Percentiles rank a stretch among this genome's conserved stretches.
Evolutionary conservation across 1,140 invertebrate genomes (phyloP).

Genomic region (Wasmannia auropunctata): DNA sequence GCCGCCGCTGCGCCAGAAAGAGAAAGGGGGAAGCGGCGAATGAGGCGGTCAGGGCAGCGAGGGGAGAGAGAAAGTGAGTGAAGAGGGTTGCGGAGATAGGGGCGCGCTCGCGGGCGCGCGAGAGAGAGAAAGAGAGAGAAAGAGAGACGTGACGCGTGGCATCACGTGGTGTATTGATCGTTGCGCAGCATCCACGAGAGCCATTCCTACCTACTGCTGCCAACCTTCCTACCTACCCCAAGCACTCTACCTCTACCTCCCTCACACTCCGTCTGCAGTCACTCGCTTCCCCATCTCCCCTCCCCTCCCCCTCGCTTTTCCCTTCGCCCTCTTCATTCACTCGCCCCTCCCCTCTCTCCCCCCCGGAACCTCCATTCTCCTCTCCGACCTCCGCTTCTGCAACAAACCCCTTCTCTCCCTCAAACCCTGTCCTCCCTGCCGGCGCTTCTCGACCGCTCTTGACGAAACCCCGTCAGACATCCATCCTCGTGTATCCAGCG

Average conservation of each 20-base stretch:
- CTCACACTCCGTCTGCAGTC: conserved; percentile 48
- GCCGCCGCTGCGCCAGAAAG: not conserved
- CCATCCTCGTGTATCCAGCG: conserved; percentile 78
- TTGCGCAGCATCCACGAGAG: conserved; percentile 81
- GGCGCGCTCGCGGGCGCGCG: not conserved
- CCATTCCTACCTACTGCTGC: conserved; percentile 77
- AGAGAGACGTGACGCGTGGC: conserved; percentile 78
- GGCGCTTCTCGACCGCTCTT: conserved; percentile 69
- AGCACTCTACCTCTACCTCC: conserved; percentile 71
- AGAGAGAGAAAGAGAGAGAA: not conserved
- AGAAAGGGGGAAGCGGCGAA: conserved; percentile 3
- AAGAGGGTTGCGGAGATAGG: conserved; percentile 3
- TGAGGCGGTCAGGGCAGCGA: not conserved
- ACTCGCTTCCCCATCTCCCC: conserved; percentile 26
- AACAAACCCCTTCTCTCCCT: conserved; percentile 69
- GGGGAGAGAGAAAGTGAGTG: conserved; percentile 49
- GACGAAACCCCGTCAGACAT: conserved; percentile 78
- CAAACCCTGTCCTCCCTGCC: conserved; percentile 50
- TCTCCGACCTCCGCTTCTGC: conserved; percentile 65
- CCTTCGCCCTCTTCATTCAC: conserved; percentile 41
- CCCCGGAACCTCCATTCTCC: conserved; percentile 54
- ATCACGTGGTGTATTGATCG: conserved; percentile 83
- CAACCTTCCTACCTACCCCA: conserved; percentile 81
- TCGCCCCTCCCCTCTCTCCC: conserved; percentile 31
- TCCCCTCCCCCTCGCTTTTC: conserved; percentile 35